phyloP scores from a whole-genome alignment of 2,113 vertebrate genomes.

The Perca fluviatilis region DNA sequence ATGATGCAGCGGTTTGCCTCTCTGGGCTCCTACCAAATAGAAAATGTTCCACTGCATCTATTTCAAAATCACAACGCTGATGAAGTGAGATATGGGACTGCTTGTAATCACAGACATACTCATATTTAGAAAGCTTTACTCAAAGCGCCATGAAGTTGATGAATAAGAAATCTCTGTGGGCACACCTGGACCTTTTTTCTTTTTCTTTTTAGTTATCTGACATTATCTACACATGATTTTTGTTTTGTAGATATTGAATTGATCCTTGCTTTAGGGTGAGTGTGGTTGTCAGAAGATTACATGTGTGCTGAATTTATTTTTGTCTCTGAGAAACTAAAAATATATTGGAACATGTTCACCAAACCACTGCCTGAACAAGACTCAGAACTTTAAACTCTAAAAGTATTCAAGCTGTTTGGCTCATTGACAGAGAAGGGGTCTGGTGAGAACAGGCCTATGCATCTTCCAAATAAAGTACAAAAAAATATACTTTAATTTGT shows the following conservation, averaged over 20 bases:
- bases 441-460: neutral
- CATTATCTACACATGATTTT: neutral
- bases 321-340: neutral
- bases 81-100: neutral
- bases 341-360: neutral
- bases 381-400: no score
- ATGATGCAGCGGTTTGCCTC: neutral
- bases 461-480: neutral
- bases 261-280: neutral
- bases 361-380: neutral
- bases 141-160: neutral
- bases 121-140: neutral
- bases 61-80: neutral
- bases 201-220: neutral
- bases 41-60: neutral
- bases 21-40: neutral
- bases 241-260: no score
- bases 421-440: neutral
- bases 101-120: neutral
- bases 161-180: neutral
- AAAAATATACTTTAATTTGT: neutral
- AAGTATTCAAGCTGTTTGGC: neutral
- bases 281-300: neutral
- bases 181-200: neutral
- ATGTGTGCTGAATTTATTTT: neutral